Percentiles rank a stretch among this genome's conserved stretches.
Evolutionary conservation across 1,140 invertebrate genomes (phyloP).

Genomic region (Phocides pigmalion): DNA sequence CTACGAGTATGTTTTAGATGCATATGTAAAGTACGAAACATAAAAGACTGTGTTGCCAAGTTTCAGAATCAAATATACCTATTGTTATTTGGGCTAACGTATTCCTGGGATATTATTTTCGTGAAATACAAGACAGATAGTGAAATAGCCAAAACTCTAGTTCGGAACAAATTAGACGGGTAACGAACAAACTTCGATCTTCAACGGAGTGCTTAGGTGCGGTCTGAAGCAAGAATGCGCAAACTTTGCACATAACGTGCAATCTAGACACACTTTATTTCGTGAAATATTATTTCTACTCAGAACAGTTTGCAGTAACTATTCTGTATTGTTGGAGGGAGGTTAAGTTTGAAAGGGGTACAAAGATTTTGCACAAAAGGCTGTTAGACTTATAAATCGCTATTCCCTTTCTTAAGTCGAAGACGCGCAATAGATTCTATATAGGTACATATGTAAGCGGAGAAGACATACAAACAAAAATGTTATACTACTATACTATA

Average conservation of each 20-base stretch:
- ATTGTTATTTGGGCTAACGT: background rate
- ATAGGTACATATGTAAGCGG: too few species aligned
- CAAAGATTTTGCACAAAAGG: too few species aligned
- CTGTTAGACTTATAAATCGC: too few species aligned
- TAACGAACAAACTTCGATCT: slow-evolving; percentile 20
- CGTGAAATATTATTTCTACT: background rate
- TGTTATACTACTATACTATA: too few species aligned
- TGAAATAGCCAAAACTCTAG: background rate
- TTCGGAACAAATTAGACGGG: slow-evolving; percentile 4
- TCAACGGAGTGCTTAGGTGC: slow-evolving; percentile 1
- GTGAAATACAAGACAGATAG: background rate
- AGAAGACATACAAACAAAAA: too few species aligned
- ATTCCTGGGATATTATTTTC: background rate
- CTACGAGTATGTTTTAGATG: too few species aligned
- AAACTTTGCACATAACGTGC: background rate
- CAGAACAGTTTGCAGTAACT: background rate
- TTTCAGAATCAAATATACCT: too few species aligned
- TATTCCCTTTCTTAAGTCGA: too few species aligned
- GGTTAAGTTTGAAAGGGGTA: too few species aligned
- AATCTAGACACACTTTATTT: slow-evolving; percentile 9
- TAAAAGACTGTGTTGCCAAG: too few species aligned
- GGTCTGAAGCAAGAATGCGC: slow-evolving; percentile 1
- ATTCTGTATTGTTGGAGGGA: background rate
- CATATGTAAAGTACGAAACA: too few species aligned
- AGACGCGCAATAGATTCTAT: too few species aligned